These are phyloP conservation scores for Coluber constrictor DNA, from an alignment of 2,797 vertebrate genomes.

Conservation along the genomic window DNA sequence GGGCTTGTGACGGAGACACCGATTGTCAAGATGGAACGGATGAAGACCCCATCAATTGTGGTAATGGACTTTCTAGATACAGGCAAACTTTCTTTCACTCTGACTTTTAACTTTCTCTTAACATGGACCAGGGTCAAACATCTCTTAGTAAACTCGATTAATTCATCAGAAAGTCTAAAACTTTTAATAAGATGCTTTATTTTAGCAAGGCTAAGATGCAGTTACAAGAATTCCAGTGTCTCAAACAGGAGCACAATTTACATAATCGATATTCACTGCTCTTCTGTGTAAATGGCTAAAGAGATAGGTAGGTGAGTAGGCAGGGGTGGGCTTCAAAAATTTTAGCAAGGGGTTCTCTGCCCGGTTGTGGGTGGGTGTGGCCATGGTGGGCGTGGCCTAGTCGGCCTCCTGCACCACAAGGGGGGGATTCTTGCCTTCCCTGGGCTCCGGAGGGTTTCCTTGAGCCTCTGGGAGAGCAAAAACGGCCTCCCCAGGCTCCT, in stretches of 20 bases:
- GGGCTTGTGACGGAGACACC: constrained; percentile 91
- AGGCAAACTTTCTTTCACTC: not conserved
- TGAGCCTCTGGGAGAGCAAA: no score
- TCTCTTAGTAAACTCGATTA: not conserved
- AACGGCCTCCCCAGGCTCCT: no score
- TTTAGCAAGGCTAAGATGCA: not conserved
- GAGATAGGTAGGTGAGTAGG: not conserved
- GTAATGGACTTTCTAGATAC: constrained; percentile 62
- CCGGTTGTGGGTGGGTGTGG: no score
- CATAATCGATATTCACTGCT: not conserved
- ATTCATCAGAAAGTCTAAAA: not conserved
- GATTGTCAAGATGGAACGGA: constrained; percentile 96
- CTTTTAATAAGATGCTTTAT: not conserved
- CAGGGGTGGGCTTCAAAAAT: no score
- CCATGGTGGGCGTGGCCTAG: no score
- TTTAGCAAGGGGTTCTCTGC: no score
- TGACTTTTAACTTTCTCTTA: not conserved
- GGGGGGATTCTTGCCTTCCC: no score
- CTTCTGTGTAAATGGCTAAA: not conserved
- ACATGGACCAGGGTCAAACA: not conserved
- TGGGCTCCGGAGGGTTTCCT: no score
- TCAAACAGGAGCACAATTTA: not conserved
- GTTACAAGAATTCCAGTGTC: not conserved
- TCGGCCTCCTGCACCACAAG: no score
- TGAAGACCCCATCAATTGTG: constrained; percentile 82